Evolutionary conservation across 1,140 invertebrate species (phyloP).

Genomic region (Leptonema lineaticorne): DNA sequence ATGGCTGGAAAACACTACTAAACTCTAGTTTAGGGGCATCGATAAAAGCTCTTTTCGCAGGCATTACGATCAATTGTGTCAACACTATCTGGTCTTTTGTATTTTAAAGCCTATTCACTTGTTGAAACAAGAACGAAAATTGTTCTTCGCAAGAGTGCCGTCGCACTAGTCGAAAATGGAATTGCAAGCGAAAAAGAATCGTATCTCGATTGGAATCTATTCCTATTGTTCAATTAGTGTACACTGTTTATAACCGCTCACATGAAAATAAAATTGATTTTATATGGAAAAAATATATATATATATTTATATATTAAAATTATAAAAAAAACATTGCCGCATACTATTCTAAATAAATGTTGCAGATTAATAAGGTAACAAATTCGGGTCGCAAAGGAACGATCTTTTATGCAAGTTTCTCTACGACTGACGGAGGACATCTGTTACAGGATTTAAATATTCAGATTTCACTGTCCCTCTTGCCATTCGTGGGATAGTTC

Average conservation of each 20-base stretch:
- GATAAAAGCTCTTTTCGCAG: background rate
- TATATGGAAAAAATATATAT: background rate
- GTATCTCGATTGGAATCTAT: too few relatives aligned
- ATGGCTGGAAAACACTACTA: background rate
- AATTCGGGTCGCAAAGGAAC: background rate
- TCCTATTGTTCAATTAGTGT: too few relatives aligned
- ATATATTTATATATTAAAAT: background rate
- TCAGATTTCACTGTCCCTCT: constrained; percentile 2
- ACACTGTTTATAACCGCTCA: too few relatives aligned
- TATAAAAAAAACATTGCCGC: background rate
- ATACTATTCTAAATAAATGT: background rate
- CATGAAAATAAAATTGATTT: too few relatives aligned
- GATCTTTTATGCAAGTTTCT: constrained; percentile 15
- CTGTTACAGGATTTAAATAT: constrained; percentile 16
- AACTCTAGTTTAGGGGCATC: background rate
- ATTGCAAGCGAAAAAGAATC: background rate
- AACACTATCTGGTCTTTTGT: constrained; percentile 1
- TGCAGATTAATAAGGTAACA: background rate
- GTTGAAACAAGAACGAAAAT: background rate
- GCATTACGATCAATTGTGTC: constrained; percentile 18
- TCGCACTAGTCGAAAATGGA: background rate
- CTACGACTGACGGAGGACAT: background rate
- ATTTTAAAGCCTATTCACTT: background rate
- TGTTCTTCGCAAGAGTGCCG: background rate
- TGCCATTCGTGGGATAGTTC: too few relatives aligned